phyloP scores from a whole-genome alignment of 2,888 invertebrate species.

The Eilema depressum region DNA sequence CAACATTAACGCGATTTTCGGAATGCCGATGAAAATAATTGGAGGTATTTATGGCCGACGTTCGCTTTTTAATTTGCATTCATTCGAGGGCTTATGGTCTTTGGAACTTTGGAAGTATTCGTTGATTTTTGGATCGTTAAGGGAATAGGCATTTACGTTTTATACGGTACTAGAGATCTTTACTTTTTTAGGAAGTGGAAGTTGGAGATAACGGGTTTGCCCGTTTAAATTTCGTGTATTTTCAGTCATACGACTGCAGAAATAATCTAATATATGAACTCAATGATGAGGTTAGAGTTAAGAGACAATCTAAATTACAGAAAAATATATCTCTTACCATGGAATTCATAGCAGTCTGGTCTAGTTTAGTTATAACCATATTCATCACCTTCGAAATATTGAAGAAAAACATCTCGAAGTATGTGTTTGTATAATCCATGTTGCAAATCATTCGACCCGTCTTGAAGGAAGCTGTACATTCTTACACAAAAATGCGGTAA shows the following conservation, averaged over 20 bases:
- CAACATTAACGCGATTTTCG: slow-evolving; percentile 47
- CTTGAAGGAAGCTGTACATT: too few species aligned
- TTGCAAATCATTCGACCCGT: too few species aligned
- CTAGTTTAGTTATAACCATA: not conserved
- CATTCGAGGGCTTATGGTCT: slow-evolving; percentile 26
- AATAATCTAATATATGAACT: too few species aligned
- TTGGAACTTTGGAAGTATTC: slow-evolving; percentile 15
- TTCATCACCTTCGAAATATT: too few species aligned
- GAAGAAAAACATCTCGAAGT: too few species aligned
- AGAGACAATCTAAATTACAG: too few species aligned
- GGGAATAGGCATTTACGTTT: not conserved
- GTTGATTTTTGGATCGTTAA: slow-evolving; percentile 9
- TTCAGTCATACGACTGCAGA: too few species aligned
- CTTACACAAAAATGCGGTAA: too few species aligned
- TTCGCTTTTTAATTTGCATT: slow-evolving; percentile 29
- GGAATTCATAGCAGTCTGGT: not conserved
- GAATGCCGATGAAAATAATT: slow-evolving; percentile 48
- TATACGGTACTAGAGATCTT: not conserved
- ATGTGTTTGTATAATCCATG: too few species aligned
- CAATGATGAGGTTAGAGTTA: too few species aligned
- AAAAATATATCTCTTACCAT: not conserved
- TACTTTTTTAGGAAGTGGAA: not conserved
- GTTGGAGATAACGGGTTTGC: too few species aligned
- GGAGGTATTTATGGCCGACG: slow-evolving; percentile 35
- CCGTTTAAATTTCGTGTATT: too few species aligned